phyloP scores from a whole-genome alignment of 1,140 invertebrate genomes.

The Leptinotarsa defecta region DNA sequence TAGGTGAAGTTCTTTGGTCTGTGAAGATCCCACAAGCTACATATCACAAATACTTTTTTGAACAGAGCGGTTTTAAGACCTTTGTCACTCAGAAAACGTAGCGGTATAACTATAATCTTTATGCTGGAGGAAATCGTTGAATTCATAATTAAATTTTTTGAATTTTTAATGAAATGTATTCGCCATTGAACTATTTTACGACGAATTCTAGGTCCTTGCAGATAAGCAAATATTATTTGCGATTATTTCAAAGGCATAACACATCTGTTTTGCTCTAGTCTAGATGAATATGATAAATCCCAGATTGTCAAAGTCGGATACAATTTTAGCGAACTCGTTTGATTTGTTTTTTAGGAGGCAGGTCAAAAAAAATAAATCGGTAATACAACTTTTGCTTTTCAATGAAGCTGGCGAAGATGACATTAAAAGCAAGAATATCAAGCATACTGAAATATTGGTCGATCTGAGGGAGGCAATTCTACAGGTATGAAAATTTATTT shows the following conservation, averaged over 20 bases:
- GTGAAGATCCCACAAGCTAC: no score
- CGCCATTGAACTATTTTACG: background rate
- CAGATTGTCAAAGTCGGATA: no score
- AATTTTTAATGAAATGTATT: background rate
- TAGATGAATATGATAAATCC: no score
- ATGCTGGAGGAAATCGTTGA: background rate
- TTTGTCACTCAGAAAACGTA: no score
- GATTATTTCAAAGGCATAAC: no score
- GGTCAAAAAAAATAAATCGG: conserved; percentile 88
- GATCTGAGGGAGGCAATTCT: conserved; percentile 95
- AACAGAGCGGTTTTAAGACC: no score
- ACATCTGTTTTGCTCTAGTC: no score
- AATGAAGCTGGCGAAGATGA: conserved; percentile 80
- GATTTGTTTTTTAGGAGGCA: conserved; percentile 68
- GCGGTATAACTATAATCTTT: background rate
- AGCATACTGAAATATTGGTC: conserved; percentile 92
- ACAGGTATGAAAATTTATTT: conserved; percentile 56
- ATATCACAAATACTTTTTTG: no score
- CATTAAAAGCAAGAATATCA: conserved; percentile 94
- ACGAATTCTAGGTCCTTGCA: background rate
- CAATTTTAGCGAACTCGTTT: background rate
- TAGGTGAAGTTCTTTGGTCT: no score
- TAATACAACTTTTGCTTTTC: conserved; percentile 88
- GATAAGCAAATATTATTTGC: no score
- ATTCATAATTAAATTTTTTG: background rate